These are phyloP conservation scores for Elmis aenea DNA, from an alignment of 2,888 invertebrate species.

Conservation along the genomic window DNA sequence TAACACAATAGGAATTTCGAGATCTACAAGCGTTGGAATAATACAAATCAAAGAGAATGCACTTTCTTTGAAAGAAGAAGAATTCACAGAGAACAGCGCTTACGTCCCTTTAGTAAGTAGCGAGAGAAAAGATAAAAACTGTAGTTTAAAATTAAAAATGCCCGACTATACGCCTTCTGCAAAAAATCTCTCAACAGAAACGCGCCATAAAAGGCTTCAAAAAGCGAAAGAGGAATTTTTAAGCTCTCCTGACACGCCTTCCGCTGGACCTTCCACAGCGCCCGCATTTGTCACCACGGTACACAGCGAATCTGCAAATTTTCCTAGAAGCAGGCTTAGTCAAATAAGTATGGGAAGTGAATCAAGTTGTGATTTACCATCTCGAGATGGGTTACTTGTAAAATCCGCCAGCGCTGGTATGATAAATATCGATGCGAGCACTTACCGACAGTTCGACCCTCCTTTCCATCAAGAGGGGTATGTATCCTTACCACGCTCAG, in stretches of 20 bases:
- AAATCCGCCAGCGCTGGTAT: constrained; percentile 76
- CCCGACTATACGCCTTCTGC: constrained; percentile 10
- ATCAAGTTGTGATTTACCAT: constrained; percentile 44
- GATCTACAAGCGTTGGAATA: constrained; percentile 15
- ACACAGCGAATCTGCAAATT: constrained; percentile 32
- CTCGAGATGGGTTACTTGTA: constrained; percentile 50
- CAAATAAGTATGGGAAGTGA: constrained; percentile 63
- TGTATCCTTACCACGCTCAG: constrained; percentile 51
- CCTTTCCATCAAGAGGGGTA: constrained; percentile 46
- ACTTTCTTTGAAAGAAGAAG: too few species aligned
- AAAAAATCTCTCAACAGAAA: constrained; percentile 33
- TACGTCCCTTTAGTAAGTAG: too few species aligned
- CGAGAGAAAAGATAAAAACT: constrained; percentile 14
- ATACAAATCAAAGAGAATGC: constrained; percentile 17
- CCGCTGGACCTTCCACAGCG: constrained; percentile 22
- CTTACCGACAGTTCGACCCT: constrained; percentile 53
- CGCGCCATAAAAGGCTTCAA: constrained; percentile 57
- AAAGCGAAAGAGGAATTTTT: constrained; percentile 71
- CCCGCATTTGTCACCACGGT: constrained; percentile 8
- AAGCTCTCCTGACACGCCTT: constrained; percentile 23
- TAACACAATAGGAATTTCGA: constrained; percentile 23
- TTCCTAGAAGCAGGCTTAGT: constrained; percentile 44
- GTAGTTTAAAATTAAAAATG: constrained; percentile 35
- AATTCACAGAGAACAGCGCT: constrained; percentile 5
- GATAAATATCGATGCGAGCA: constrained; percentile 62